Evolutionary conservation across 2,888 invertebrate genomes (phyloP).

Genomic region (Chironomus tentans): DNA sequence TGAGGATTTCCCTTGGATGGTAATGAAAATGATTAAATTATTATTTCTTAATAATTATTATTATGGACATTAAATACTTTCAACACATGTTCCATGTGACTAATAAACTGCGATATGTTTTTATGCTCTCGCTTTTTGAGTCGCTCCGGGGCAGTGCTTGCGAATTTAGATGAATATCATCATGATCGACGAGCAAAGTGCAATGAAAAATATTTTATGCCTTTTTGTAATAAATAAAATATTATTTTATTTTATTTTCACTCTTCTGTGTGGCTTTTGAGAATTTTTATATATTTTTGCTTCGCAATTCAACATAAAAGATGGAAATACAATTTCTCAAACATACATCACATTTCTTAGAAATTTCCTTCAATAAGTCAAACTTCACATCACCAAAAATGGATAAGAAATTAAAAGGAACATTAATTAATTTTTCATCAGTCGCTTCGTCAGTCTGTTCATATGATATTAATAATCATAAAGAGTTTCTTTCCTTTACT

Average conservation of each 20-base stretch:
- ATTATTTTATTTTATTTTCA: background rate
- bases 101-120: slow-evolving; percentile 26
- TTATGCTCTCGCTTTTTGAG: background rate
- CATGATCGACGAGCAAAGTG: background rate
- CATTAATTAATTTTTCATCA: slow-evolving; percentile 25
- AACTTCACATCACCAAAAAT: too few species aligned
- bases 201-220: background rate
- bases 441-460: background rate
- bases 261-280: background rate
- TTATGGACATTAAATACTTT: slow-evolving; percentile 19
- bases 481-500: background rate
- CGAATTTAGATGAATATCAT: slow-evolving; percentile 14
- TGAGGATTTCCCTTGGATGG: background rate
- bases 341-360: too few species aligned
- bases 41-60: slow-evolving; percentile 21
- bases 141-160: background rate
- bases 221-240: background rate
- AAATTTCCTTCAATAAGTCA: too few species aligned
- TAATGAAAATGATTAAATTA: slow-evolving; percentile 6
- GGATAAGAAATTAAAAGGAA: slow-evolving; percentile 3
- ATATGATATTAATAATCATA: background rate
- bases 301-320: too few species aligned
- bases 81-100: slow-evolving; percentile 24
- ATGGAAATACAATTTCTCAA: too few species aligned
- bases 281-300: too few species aligned